These are phyloP conservation scores for Diarsia dahlii DNA, from an alignment of 2,888 invertebrate species.

Conservation along the genomic window DNA sequence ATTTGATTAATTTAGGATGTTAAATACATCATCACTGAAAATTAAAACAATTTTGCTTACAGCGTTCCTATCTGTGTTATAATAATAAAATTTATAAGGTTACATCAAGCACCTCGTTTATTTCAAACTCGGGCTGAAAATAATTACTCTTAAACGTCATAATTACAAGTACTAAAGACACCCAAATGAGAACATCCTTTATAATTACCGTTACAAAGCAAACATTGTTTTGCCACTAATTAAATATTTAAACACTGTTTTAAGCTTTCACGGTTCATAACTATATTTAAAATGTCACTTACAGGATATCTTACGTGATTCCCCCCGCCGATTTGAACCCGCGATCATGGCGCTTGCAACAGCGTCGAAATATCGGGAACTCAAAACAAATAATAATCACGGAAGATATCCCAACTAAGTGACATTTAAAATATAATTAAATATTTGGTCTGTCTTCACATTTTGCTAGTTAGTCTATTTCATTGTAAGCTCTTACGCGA, in stretches of 20 bases:
- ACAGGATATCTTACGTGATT: no score
- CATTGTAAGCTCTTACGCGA: not conserved
- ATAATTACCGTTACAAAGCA: conserved; percentile 14
- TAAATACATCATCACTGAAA: no score
- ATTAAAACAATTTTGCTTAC: not conserved
- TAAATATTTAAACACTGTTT: conserved; percentile 4
- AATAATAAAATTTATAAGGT: not conserved
- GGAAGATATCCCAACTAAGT: no score
- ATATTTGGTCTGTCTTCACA: not conserved
- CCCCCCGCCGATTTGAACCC: no score
- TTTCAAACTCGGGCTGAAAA: not conserved
- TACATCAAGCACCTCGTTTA: not conserved
- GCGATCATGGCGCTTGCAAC: no score
- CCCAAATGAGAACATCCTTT: not conserved
- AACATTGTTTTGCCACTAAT: not conserved
- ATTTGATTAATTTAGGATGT: not conserved
- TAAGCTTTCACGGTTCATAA: no score
- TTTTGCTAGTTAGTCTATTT: not conserved
- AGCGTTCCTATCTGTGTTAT: not conserved
- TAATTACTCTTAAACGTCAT: not conserved
- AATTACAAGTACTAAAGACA: not conserved
- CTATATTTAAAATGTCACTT: no score
- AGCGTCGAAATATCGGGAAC: no score
- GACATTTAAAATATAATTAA: no score
- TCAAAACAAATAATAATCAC: no score